Base-by-base conservation (phyloP, 2,888 invertebrate species). In the Caenorhabditis sp. region DNA sequence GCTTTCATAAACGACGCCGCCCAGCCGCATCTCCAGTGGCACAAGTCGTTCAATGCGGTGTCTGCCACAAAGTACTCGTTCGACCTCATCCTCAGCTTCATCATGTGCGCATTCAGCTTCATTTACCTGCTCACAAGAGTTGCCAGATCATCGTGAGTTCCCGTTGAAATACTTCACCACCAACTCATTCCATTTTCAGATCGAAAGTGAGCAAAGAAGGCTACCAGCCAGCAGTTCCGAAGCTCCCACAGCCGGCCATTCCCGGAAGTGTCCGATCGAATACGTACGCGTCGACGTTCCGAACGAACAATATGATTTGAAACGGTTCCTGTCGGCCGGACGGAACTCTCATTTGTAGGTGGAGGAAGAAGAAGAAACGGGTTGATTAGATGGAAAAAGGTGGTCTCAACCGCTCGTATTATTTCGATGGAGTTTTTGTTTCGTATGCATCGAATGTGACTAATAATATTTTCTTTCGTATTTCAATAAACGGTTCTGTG, bases 171-270 rank as follows among this genome's bases (percentile, higher is more conserved):
- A 15, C 58, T 4, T 35, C 53, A n/a, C 26, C 32, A 37, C 26
- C 7, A n/a, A 7, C n/a, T n/a, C n/a, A 30, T 37, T 5, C 24
- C 22, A 39, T 20, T 77, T 77, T 20, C 77, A 81, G 81, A 37
- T 74, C 81, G 8, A 74, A 79, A 50, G 72, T 61, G 3, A 71
- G 73, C 59, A 85, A 85, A 52, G 75, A 76, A 48, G 85, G 85
- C 45, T 85, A 85, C 65, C 84, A 83, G 41, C 83, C 84, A 6
- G 85, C 83, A 17, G 63, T 79, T 17, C 80, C 80, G 17, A 65
- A 71, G 35, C 48, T 76, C 9, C 80, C 78, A 1, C 75, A 62
- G 32, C 80, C 82, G 4, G 71, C 80, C n/a, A 79, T 80, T 20
- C 82, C 81, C 0, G 78, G 73, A 46, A 80, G 78, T 50, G 45